Percentiles rank a stretch among this genome's conserved stretches.
Evolutionary conservation across 2,797 vertebrate species (phyloP).

Genomic region (Mareca penelope): DNA sequence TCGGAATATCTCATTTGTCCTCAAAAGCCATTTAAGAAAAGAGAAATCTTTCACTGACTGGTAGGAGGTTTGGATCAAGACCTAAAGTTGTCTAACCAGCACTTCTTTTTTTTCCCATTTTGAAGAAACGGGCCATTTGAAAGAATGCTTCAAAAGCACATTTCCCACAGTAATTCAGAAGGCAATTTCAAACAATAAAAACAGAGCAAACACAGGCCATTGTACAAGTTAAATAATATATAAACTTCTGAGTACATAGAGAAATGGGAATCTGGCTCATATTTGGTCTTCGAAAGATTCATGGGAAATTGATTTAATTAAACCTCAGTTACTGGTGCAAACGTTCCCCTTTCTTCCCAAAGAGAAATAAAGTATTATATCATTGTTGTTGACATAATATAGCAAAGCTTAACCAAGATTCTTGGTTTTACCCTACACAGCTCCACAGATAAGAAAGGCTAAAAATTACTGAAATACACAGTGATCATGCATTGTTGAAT

Average conservation of each 20-base stretch:
- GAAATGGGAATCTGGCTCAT: conserved; percentile 41
- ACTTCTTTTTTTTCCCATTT: not conserved
- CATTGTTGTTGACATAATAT: conserved; percentile 21
- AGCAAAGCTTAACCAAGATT: conserved; percentile 19
- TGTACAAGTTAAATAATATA: conserved; percentile 67
- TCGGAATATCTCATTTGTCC: not conserved
- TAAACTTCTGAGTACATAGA: conserved; percentile 55
- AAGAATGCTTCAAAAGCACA: conserved; percentile 4
- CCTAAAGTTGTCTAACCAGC: not conserved
- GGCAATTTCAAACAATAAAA: conserved; percentile 59
- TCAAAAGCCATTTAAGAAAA: not conserved
- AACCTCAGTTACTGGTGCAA: conserved; percentile 34
- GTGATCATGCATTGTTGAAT: not conserved
- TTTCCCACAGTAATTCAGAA: conserved; percentile 41
- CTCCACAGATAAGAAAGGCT: not conserved
- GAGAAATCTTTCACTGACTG: not conserved
- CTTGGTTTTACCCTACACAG: not conserved
- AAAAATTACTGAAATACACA: conserved; percentile 3
- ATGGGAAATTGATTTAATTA: conserved; percentile 59
- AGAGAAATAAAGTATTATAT: conserved; percentile 37
- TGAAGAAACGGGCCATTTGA: conserved; percentile 3
- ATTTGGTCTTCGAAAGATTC: conserved; percentile 21
- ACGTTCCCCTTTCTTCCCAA: conserved; percentile 37
- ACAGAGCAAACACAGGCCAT: conserved; percentile 29
- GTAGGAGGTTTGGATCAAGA: not conserved